A percentile compares a stretch with the other conserved stretches of the same genome.
These are phyloP conservation scores for Dryobates pubescens DNA, from an alignment of 2,797 vertebrate species.

Conservation along the genomic window DNA sequence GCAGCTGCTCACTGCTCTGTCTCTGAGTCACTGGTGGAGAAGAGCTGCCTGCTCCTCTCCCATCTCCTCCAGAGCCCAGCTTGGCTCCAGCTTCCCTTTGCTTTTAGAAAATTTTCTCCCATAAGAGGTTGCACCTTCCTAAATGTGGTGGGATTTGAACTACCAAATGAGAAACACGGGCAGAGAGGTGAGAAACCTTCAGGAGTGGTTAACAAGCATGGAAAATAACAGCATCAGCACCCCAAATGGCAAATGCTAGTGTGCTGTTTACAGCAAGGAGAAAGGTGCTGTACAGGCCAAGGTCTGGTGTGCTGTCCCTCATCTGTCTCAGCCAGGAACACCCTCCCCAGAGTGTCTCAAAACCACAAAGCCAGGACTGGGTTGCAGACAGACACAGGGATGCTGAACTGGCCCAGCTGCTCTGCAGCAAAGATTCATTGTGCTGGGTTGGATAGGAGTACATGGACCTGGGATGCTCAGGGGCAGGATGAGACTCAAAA, in stretches of 20 bases:
- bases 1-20: neutral
- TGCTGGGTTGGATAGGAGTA: neutral
- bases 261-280: neutral
- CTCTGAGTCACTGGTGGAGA: neutral
- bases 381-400: neutral
- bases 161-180: too few species aligned
- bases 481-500: neutral
- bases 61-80: neutral
- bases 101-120: neutral
- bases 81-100: neutral
- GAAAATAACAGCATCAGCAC: neutral
- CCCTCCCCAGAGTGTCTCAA: neutral
- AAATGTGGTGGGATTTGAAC: neutral
- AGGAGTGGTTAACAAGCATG: neutral
- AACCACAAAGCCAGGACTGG: neutral
- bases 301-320: neutral
- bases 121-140: neutral
- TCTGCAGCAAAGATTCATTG: neutral
- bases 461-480: accelerated
- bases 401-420: neutral
- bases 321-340: neutral
- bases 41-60: neutral
- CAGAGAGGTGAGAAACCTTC: neutral
- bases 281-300: neutral
- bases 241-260: neutral